Conservation (phyloP, 53 echinoderm and acorn worm genomes). For the Astropecten irregularis region DNA sequence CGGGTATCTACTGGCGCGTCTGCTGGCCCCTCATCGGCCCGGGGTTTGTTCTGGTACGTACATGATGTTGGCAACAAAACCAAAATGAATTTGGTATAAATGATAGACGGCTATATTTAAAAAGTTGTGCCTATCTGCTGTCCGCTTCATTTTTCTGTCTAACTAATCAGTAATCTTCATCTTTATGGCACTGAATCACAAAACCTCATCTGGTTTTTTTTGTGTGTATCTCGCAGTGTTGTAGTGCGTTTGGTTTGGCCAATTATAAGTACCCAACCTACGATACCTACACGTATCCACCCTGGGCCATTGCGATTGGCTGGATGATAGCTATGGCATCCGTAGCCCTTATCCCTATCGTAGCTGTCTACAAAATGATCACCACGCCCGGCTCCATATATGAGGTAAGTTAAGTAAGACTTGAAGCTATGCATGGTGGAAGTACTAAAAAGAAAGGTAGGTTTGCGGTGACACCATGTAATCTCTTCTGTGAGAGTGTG, state of each 20-base stretch:
- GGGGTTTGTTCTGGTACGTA: constrained; percentile 79
- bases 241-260: constrained; percentile 23
- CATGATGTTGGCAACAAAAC: no score
- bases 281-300: constrained; percentile 70
- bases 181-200: no score
- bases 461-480: no score
- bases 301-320: constrained; percentile 76
- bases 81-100: neutral
- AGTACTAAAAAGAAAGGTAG: no score
- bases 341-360: constrained; percentile 69
- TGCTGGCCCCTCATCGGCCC: constrained; percentile 91
- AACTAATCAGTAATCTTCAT: no score
- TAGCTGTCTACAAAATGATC: constrained; percentile 69
- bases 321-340: constrained; percentile 77
- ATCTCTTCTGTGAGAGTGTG: no score
- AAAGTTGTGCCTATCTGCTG: no score
- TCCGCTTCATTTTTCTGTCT: no score
- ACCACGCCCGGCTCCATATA: constrained; percentile 59
- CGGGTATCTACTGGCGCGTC: constrained; percentile 79
- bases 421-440: no score
- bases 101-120: no score
- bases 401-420: constrained; percentile 58
- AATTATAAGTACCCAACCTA: constrained; percentile 60
- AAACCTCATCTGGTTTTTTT: no score
- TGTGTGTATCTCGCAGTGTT: no score